A percentile compares a stretch with the other conserved stretches of the same genome.
Conservation (phyloP, 2,113 vertebrate genomes). For the Catagonus wagneri region DNA sequence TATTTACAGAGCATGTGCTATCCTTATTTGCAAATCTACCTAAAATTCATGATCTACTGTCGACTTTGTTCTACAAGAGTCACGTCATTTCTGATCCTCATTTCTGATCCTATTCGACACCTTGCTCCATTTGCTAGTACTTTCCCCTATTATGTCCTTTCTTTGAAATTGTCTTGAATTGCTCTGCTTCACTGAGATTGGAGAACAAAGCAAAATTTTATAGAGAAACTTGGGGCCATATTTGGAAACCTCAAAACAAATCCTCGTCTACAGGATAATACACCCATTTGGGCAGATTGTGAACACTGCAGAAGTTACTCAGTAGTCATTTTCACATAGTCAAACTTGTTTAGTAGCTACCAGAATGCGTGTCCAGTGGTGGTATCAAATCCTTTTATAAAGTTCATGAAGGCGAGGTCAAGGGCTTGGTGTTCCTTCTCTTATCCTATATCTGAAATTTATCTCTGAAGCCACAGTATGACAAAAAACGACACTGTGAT, state of each 20-base stretch:
- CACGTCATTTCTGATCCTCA: background rate
- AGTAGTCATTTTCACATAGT: background rate
- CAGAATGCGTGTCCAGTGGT: background rate
- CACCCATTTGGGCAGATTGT: background rate
- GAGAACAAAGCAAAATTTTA: constrained; percentile 29
- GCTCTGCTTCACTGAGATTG: background rate
- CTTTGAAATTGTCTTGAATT: constrained; percentile 61
- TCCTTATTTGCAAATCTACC: constrained; percentile 74
- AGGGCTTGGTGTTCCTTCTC: constrained; percentile 40
- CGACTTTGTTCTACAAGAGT: constrained; percentile 71
- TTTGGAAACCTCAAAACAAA: constrained; percentile 22
- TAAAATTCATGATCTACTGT: constrained; percentile 75
- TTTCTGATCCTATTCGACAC: constrained; percentile 53
- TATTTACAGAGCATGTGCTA: constrained; percentile 74
- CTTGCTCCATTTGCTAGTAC: constrained; percentile 33
- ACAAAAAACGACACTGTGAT: constrained; percentile 51
- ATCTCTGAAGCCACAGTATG: constrained; percentile 5
- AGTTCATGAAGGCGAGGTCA: constrained; percentile 34
- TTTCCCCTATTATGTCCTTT: constrained; percentile 2
- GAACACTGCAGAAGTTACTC: background rate
- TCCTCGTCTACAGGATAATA: background rate
- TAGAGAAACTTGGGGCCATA: background rate
- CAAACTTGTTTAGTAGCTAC: constrained; percentile 12
- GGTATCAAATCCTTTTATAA: constrained; percentile 20
- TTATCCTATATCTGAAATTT: constrained; percentile 45